A percentile compares a stretch with the other conserved stretches of the same genome.
Conservation (phyloP, 2,113 vertebrate species). For the Stegostoma tigrinum region DNA sequence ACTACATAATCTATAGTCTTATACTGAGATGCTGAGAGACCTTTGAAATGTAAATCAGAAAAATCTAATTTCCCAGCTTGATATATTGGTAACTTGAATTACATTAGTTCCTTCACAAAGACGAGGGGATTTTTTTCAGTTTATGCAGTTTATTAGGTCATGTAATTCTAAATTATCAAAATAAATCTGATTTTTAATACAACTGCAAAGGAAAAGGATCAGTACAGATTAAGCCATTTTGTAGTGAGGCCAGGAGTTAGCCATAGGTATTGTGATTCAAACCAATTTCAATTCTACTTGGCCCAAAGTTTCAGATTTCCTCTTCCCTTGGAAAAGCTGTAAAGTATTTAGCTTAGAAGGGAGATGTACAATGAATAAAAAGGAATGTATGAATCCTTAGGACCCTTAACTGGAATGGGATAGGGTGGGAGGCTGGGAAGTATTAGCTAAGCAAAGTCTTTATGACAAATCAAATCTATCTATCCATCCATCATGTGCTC, state of each 20-base stretch:
- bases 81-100: not conserved
- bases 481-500: not conserved
- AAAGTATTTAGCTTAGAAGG: not conserved
- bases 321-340: not conserved
- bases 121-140: not conserved
- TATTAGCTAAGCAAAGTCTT: not conserved
- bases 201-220: not conserved
- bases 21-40: not conserved
- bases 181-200: not conserved
- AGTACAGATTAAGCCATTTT: not conserved
- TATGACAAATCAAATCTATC: not conserved
- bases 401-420: not conserved
- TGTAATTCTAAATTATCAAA: not conserved
- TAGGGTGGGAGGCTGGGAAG: not conserved
- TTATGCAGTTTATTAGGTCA: not conserved
- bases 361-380: not conserved
- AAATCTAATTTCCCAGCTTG: not conserved
- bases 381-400: not conserved
- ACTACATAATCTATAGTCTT: not conserved
- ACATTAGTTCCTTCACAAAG: not conserved
- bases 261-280: not conserved
- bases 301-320: not conserved
- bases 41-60: not conserved
- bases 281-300: not conserved
- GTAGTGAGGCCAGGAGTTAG: not conserved